Conservation (phyloP, 1,140 invertebrate genomes). For the Drosophila prosaltans region DNA sequence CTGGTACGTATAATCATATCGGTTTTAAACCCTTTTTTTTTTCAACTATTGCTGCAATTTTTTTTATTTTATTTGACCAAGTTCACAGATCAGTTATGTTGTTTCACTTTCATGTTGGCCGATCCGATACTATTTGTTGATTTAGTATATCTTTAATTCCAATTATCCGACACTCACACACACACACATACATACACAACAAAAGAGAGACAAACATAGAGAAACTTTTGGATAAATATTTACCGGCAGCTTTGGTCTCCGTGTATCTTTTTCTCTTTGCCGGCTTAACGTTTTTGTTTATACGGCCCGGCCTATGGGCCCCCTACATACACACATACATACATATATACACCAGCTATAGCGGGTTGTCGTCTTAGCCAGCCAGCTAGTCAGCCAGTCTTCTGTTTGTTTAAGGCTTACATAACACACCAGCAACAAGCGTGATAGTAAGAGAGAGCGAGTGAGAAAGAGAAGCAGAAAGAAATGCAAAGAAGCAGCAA, state of each 20-base stretch:
- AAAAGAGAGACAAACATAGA: slow-evolving; percentile 14
- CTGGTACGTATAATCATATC: slow-evolving; percentile 34
- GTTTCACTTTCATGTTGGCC: slow-evolving; percentile 58
- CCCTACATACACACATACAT: background rate
- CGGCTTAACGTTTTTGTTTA: slow-evolving; percentile 20
- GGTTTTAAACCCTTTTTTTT: slow-evolving; percentile 38
- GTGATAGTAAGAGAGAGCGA: background rate
- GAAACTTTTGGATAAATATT: slow-evolving; percentile 48
- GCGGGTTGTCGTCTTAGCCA: background rate
- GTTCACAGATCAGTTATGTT: slow-evolving; percentile 65
- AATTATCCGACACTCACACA: slow-evolving; percentile 56
- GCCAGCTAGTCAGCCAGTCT: background rate
- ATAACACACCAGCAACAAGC: slow-evolving; percentile 7
- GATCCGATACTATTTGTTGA: slow-evolving; percentile 51
- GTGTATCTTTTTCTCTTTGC: slow-evolving; percentile 21
- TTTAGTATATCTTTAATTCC: slow-evolving; percentile 74
- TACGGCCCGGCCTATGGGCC: slow-evolving; percentile 13
- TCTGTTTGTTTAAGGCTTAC: slow-evolving; percentile 30
- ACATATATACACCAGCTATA: background rate
- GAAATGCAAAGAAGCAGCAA: slow-evolving; percentile 9
- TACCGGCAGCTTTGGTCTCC: slow-evolving; percentile 21
- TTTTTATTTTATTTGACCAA: slow-evolving; percentile 17
- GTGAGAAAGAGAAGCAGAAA: background rate
- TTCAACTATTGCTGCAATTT: too few species aligned
- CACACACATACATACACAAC: slow-evolving; percentile 1